Percentiles rank a stretch among this genome's conserved stretches.
Evolutionary conservation across 2,113 vertebrate genomes (phyloP).

Genomic region (Sclerurus mexicanus): DNA sequence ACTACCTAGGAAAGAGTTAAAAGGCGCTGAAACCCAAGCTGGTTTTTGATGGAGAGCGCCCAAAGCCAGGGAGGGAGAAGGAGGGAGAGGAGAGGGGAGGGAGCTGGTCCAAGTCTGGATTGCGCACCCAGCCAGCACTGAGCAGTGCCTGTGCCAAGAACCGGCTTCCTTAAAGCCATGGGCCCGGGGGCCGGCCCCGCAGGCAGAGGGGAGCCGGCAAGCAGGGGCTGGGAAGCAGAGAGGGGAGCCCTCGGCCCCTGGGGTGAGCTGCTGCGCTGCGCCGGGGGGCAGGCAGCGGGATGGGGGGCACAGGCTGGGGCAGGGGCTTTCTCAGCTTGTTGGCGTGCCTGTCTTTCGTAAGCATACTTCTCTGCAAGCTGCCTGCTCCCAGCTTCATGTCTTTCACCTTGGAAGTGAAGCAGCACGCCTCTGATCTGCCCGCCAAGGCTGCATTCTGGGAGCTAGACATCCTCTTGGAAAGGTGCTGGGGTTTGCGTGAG

Average conservation of each 20-base stretch:
- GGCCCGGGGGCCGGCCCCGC: not conserved
- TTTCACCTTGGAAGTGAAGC: not conserved
- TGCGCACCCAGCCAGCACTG: not conserved
- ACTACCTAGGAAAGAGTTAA: slow-evolving; percentile 58
- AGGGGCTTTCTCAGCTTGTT: not conserved
- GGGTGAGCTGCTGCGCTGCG: slow-evolving; percentile 15
- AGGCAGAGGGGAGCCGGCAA: not conserved
- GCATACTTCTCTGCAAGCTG: not conserved
- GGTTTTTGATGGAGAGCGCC: not conserved
- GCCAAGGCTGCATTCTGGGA: not conserved
- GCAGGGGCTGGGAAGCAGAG: not conserved
- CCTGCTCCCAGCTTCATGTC: not conserved
- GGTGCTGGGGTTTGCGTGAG: not conserved
- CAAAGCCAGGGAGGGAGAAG: slow-evolving; percentile 23
- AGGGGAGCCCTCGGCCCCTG: not conserved
- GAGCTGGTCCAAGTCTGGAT: slow-evolving; percentile 5
- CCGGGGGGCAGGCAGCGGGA: not conserved
- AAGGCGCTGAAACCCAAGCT: not conserved
- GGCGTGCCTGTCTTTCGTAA: not conserved
- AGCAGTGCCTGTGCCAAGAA: slow-evolving; percentile 43
- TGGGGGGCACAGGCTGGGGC: not conserved
- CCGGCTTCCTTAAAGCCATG: slow-evolving; percentile 38
- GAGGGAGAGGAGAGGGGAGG: slow-evolving; percentile 24
- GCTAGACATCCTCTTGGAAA: not conserved
- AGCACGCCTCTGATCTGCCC: not conserved